Percentiles rank a stretch among this genome's conserved stretches.
Conservation (phyloP, 2,888 invertebrate genomes). For the Sacculina carcini region DNA sequence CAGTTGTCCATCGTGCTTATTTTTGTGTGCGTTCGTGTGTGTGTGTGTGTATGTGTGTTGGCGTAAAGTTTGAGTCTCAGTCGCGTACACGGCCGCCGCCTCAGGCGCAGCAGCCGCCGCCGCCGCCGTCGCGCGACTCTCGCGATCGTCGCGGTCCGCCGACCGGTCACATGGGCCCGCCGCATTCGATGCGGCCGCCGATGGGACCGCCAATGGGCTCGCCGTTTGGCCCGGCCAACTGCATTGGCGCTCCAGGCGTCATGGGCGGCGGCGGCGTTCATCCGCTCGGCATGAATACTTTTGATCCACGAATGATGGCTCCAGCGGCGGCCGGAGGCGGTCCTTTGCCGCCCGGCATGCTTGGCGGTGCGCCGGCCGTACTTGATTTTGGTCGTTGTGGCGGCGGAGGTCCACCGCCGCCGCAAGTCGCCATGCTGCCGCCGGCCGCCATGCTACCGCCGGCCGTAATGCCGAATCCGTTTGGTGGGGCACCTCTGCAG, state of each 20-base stretch:
- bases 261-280: too few relatives aligned
- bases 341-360: too few relatives aligned
- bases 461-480: too few relatives aligned
- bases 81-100: slow-evolving; percentile 67
- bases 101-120: slow-evolving; percentile 10
- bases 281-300: too few relatives aligned
- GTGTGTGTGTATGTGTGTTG: too few relatives aligned
- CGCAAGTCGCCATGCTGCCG: neutral
- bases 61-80: slow-evolving; percentile 57
- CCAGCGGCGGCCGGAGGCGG: too few relatives aligned
- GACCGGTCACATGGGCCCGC: slow-evolving; percentile 7
- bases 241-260: too few relatives aligned
- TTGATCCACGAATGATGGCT: too few relatives aligned
- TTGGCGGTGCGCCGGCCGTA: too few relatives aligned
- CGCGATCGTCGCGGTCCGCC: slow-evolving; percentile 9
- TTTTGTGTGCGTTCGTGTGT: too few relatives aligned
- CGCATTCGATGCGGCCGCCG: slow-evolving; percentile 17
- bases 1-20: slow-evolving; percentile 4
- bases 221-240: slow-evolving; percentile 15
- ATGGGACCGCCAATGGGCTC: slow-evolving; percentile 27
- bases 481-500: too few relatives aligned
- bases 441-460: neutral
- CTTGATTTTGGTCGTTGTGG: too few relatives aligned
- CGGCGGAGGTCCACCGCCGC: neutral
- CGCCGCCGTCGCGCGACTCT: slow-evolving; percentile 16